Base-by-base conservation (phyloP, 2,113 vertebrate species). In the Lepus timidus region DNA sequence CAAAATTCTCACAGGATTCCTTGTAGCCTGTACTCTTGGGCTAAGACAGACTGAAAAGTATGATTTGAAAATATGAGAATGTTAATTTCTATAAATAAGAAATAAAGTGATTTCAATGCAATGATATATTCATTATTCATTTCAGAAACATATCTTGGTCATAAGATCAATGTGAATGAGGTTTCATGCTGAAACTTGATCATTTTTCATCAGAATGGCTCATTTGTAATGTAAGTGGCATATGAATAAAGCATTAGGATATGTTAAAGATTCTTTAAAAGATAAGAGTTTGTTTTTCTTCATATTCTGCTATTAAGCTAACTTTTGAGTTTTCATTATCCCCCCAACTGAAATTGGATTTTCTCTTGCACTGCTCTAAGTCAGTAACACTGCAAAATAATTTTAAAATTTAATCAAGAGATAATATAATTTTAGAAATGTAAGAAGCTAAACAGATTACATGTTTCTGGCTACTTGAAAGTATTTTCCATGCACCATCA, bases 221-320 rank as follows among this genome's bases (percentile, higher is more conserved):
- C 22, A 29, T 65, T 93, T 96, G 49, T 36, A 85, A 90, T 80
- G 75, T 61, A 73, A n/a, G 13, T 85, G 23, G 4, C 27, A 81
- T 88, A 36, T 96, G 68, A 92, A 78, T 51, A 94, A 85, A 65
- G 22, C 14, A 83, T 91, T 95, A 74, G 20, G 65, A 83, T 86
- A 74, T 71, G 80, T 74, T 91, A 85, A 92, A 95, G 58, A 16
- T 22, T 79, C 85, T 67, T 87, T 64, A 79, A 91, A 96, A 70
- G 62, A 64, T 68, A 89, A 80, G 3, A 80, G 3, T 88, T 85
- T 44, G 36, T 36, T 71, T 94, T 51, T 83, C 25, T 62, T 90
- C 80, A 3, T 83, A 25, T 27, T 87, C 4, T 78, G 14, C 36
- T 84, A 51, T 64, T 73, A 93, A 62, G 19, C 49, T 89, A n/a